Base-by-base conservation (phyloP, 1,140 invertebrate genomes). In the Mesaphorura yosii region DNA sequence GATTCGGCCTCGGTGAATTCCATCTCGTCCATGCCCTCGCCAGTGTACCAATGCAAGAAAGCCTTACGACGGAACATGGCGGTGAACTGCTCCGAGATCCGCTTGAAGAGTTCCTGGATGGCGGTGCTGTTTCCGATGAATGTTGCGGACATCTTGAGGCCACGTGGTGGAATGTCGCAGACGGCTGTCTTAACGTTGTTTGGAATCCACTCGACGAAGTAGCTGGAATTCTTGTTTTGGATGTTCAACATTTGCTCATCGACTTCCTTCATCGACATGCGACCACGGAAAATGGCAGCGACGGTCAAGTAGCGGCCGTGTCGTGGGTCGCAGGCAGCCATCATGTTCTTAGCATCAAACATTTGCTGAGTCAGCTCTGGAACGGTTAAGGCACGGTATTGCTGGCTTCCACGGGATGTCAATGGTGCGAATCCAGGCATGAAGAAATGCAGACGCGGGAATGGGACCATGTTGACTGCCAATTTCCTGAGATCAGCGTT, bases 401-500 rank as follows among this genome's bases (percentile, higher is more conserved):
- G 84, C 64, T 88, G 84, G 58, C 77, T 81, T 12, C 85, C 81
- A 59, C 88, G 78, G 38, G 88, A 86, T 14, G 90, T 93, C 1
- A 95, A 76, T 10, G 91, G 90, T 6, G 90, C 91, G 68, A 94
- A 95, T 12, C 91, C 91, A 34, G 91, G 90, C 80, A 92, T 91
- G 70, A 93, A 95, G 48, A 55, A 55, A 31, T 55, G 78, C 52
- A 80, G 71, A 64, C 77, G 74, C 26, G 77, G 77, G 62, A 76
- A 78, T 45, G 76, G 76, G 5, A 80, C 78, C 76, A 78, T 78
- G 66, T 79, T 79, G 34, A 80, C 78, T 42, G 78, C 77, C 57
- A 79, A 64, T 66, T 80, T 79, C 45, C 78, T 67, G 37, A 79
- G 68, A 69, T 79, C 78, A 51, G 78, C 77, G 57, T 80, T 78